Conservation (phyloP, 2,888 invertebrate genomes). For the Eupelmus urozonus region DNA sequence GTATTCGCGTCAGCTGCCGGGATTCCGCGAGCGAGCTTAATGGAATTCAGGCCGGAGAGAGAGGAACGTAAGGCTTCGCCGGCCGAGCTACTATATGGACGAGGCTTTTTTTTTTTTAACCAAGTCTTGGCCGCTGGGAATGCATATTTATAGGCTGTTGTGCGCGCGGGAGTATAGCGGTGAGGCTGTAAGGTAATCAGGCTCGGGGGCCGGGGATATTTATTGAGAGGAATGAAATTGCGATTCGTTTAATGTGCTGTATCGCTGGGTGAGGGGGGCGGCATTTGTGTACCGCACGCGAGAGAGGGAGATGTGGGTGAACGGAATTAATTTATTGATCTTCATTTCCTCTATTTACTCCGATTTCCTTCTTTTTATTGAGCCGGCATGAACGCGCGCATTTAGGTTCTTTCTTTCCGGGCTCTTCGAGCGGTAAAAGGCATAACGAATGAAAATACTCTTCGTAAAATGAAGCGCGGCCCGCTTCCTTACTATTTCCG, state of each 20-base stretch:
- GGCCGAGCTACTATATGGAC: neutral
- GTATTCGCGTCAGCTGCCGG: conserved; percentile 43
- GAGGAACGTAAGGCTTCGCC: conserved; percentile 12
- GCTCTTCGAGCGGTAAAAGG: too few relatives aligned
- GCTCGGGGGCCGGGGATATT: neutral
- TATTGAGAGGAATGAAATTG: conserved; percentile 15
- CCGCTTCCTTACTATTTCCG: neutral
- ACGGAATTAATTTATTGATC: too few relatives aligned
- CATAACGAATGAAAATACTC: too few relatives aligned
- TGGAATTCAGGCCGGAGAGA: conserved; percentile 30
- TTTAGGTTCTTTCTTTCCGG: too few relatives aligned
- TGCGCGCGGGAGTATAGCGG: neutral
- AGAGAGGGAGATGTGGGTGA: too few relatives aligned
- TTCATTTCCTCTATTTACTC: neutral
- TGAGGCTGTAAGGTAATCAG: neutral
- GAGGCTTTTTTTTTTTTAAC: neutral
- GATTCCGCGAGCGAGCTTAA: conserved; percentile 1
- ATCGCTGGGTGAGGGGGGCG: too few relatives aligned
- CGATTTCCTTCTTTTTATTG: neutral
- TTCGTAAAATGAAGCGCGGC: too few relatives aligned
- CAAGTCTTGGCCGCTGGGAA: conserved; percentile 4
- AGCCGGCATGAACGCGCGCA: too few relatives aligned
- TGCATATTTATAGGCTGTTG: conserved; percentile 28
- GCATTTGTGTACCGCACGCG: too few relatives aligned
- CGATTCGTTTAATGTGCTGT: neutral